Evolutionary conservation across 2,797 vertebrate genomes (phyloP).

Genomic region (Geotrypetes seraphini): DNA sequence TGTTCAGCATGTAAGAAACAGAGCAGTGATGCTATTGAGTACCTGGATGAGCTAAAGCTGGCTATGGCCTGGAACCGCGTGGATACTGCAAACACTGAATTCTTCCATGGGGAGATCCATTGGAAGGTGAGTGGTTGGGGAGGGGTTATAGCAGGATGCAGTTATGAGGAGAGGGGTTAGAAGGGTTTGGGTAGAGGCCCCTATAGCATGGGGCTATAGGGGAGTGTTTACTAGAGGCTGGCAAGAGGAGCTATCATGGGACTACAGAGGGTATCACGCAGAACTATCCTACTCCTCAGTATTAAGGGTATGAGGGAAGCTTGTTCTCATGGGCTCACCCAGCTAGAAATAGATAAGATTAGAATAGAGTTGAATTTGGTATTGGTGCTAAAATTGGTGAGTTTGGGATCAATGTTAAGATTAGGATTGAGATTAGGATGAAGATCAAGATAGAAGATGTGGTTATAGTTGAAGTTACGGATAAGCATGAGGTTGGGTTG

Average conservation of each 20-base stretch:
- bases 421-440: not conserved
- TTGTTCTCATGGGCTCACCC: no score
- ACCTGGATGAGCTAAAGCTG: conserved; percentile 74
- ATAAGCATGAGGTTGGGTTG: conserved; percentile 18
- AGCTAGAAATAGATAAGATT: no score
- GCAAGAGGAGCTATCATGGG: conserved; percentile 1
- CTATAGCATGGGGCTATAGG: conserved; percentile 3
- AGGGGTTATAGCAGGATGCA: no score
- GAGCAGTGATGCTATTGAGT: conserved; percentile 44
- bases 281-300: no score
- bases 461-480: conserved; percentile 10
- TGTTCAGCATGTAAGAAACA: conserved; percentile 59
- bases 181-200: conserved; percentile 1
- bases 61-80: conserved; percentile 87
- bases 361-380: not conserved
- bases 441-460: conserved; percentile 9
- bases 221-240: conserved; percentile 1
- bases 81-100: conserved; percentile 80
- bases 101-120: conserved; percentile 75
- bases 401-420: conserved; percentile 4
- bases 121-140: conserved; percentile 67
- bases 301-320: no score
- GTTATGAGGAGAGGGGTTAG: conserved; percentile 3
- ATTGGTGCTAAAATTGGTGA: not conserved
- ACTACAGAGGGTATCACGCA: no score